Base-by-base conservation (phyloP, 2,797 vertebrate species). In the Esox masquinongy region DNA sequence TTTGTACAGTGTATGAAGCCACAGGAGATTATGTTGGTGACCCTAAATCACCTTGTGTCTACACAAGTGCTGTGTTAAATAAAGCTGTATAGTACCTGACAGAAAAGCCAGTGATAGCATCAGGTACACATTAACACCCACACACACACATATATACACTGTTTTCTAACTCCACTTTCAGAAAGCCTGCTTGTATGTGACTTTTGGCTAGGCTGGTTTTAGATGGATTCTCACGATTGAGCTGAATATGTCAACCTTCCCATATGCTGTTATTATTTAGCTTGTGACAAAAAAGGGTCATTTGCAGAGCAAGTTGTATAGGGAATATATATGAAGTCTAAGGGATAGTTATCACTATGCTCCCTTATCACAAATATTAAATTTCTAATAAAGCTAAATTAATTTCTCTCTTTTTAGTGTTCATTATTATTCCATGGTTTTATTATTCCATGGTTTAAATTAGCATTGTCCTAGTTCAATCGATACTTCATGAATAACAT, bases 21-120 rank as follows among this genome's bases (percentile, higher is more conserved):
- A 11, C 26, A 53, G 70, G 47, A 68, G 77, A 80, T 68, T 16
- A 50, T 51, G 26, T 73, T 73, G 74, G 17, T 39, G 63, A 80
- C 50, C 67, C 67, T 68, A 53, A 9, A 70, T 76, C 64, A 70
- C 59, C 68, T 68, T 50, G 2, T 72, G 50, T 24, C 39, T 49
- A 26, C 14, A 70, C 14, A 11, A 14, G 36, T 70, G n/a, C 4
- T 14, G 43, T 24, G 43, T 50, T 22, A 70, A 47, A 43, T 43
- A 70, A 24, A 61, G 24, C 47, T 70, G 43, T 70, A 36, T 26
- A 19, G 56, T 50, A 70, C 12, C 68, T 50, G 22, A 50, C 43
- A 29, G 49, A n/a, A 24, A 11, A 17, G 26, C 29, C 14, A 31
- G 29, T 3, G 14, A 29, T 34, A 34, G 6, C 63, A 34, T 31